phyloP scores from a whole-genome alignment of 2,888 invertebrate genomes.

The Drosophila kokeensis region DNA sequence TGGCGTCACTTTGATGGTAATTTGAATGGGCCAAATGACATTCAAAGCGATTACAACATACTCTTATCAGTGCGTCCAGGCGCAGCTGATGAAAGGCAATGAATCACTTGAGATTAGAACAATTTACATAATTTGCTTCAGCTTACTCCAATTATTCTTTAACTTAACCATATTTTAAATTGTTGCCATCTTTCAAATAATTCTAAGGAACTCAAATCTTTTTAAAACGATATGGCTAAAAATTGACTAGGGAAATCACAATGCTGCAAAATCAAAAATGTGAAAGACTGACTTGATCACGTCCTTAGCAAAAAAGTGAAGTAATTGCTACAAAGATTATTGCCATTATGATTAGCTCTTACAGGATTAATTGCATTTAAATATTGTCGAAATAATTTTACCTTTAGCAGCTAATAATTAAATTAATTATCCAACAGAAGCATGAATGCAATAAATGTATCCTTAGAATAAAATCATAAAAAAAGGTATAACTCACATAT shows the following conservation, averaged over 20 bases:
- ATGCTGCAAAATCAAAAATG: not conserved
- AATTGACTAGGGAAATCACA: not conserved
- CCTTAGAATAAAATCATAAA: too few species aligned
- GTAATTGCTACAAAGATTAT: not conserved
- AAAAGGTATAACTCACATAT: too few species aligned
- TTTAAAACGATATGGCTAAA: not conserved
- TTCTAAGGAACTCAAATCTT: not conserved
- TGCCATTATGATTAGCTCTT: too few species aligned
- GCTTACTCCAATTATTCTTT: not conserved
- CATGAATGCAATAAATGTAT: not conserved
- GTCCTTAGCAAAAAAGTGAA: not conserved
- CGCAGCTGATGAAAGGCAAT: constrained; percentile 46
- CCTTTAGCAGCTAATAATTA: not conserved
- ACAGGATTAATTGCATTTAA: not conserved
- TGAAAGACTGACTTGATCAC: not conserved
- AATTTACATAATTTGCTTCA: constrained; percentile 5
- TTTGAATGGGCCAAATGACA: constrained; percentile 71
- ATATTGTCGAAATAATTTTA: not conserved
- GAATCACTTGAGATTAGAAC: constrained; percentile 43
- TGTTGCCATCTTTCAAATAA: not conserved
- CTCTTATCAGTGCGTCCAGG: constrained; percentile 65
- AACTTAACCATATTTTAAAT: not conserved
- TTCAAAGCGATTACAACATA: constrained; percentile 68
- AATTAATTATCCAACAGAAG: not conserved
- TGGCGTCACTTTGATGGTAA: constrained; percentile 73